phyloP scores from a whole-genome alignment of 1,140 invertebrate species.

The Tetranychus urticae region DNA sequence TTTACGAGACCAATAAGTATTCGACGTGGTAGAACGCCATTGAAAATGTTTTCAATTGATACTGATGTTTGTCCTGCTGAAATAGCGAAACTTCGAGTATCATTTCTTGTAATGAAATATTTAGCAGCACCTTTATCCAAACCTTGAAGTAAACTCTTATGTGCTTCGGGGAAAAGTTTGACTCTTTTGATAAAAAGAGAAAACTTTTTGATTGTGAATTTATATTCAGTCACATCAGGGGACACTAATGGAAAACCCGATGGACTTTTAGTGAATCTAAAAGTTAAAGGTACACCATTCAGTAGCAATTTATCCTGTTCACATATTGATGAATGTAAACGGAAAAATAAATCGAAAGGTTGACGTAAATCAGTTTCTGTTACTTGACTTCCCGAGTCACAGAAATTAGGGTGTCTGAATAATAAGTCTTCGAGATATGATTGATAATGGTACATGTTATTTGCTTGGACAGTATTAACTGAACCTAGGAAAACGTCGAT shows the following conservation, averaged over 20 bases:
- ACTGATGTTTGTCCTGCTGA: not conserved
- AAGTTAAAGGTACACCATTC: not conserved
- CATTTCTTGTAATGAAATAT: not conserved
- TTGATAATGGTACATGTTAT: not conserved
- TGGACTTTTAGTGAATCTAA: not conserved
- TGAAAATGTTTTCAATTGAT: not conserved
- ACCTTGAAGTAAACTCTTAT: not conserved
- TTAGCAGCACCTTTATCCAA: not conserved
- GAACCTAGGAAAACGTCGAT: not conserved
- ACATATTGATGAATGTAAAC: not conserved
- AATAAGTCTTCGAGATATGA: not conserved
- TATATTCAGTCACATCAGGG: not conserved
- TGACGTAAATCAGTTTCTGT: not conserved
- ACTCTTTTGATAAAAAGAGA: not conserved
- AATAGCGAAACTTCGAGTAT: not conserved
- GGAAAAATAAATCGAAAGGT: not conserved
- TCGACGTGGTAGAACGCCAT: not conserved
- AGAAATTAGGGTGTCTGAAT: not conserved
- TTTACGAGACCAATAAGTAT: not conserved
- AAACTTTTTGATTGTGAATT: not conserved
- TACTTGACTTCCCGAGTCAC: not conserved
- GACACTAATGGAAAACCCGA: not conserved
- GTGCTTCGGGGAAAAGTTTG: not conserved
- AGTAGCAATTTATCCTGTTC: not conserved
- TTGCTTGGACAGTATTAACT: not conserved